These are phyloP conservation scores for Atractosteus spatula DNA, from an alignment of 2,113 vertebrate genomes.

Conservation along the genomic window DNA sequence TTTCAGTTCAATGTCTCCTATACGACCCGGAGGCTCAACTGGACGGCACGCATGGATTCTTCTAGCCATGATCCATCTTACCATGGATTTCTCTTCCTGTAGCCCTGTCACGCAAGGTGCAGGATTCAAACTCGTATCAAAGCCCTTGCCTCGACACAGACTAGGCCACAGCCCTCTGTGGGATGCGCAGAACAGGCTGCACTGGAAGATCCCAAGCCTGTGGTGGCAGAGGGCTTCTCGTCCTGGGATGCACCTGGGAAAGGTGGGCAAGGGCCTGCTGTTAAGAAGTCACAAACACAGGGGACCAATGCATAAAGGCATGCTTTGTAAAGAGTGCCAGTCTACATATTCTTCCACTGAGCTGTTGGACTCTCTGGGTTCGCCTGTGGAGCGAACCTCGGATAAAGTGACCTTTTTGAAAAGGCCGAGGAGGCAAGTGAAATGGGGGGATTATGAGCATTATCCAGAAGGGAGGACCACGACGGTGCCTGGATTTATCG, in stretches of 20 bases:
- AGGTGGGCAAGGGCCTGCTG: conserved; percentile 37
- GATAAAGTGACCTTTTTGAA: conserved; percentile 46
- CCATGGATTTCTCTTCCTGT: conserved; percentile 68
- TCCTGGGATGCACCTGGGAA: conserved; percentile 39
- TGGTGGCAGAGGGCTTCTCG: conserved; percentile 51
- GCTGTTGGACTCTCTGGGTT: conserved; percentile 34
- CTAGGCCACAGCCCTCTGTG: conserved; percentile 54
- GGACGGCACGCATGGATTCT: conserved; percentile 71
- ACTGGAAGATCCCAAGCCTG: conserved; percentile 63
- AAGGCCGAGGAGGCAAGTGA: conserved; percentile 63
- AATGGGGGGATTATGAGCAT: conserved; percentile 59
- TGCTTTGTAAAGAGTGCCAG: conserved; percentile 28
- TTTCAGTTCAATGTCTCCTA: conserved; percentile 59
- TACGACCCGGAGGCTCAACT: conserved; percentile 57
- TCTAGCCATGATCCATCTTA: conserved; percentile 70
- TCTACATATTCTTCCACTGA: conserved; percentile 18
- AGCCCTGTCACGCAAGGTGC: conserved; percentile 57
- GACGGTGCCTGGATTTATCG: conserved; percentile 71
- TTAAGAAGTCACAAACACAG: conserved; percentile 46
- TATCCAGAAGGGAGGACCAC: conserved; percentile 67
- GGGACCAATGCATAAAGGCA: conserved; percentile 44
- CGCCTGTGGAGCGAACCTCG: conserved; percentile 37
- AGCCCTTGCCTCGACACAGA: conserved; percentile 49
- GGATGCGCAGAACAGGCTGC: conserved; percentile 55
- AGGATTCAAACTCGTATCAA: conserved; percentile 55